Conservation (phyloP, 2,113 vertebrate species). For the Parotia lawesii region DNA sequence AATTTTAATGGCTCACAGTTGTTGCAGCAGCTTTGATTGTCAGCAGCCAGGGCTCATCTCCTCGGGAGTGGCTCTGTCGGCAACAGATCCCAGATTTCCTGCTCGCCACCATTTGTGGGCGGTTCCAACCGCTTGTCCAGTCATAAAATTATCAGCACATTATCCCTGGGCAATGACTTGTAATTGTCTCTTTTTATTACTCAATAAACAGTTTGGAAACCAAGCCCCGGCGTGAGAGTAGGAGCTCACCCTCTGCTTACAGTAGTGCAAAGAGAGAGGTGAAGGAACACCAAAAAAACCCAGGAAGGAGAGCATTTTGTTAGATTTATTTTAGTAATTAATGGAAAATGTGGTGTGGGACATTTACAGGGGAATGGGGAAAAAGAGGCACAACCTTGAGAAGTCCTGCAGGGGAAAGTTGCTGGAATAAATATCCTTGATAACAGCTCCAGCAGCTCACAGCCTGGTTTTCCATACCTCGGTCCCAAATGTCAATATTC, state of each 20-base stretch:
- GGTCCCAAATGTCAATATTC: background rate
- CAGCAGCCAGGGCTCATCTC: constrained; percentile 18
- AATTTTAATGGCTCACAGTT: background rate
- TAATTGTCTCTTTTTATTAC: constrained; percentile 71
- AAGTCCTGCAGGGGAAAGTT: background rate
- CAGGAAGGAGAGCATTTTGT: background rate
- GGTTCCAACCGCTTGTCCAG: constrained; percentile 51
- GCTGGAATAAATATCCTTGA: background rate
- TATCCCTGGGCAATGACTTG: constrained; percentile 65
- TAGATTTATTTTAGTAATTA: background rate
- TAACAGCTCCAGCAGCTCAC: background rate
- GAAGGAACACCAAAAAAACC: background rate
- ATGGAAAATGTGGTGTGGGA: background rate
- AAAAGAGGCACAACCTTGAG: background rate
- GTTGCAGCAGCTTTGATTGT: background rate
- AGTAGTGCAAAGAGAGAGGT: background rate
- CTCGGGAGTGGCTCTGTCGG: constrained; percentile 20
- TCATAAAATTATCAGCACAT: constrained; percentile 69
- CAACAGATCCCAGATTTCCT: constrained; percentile 18
- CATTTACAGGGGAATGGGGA: background rate
- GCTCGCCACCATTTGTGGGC: constrained; percentile 53
- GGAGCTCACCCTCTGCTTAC: constrained; percentile 43
- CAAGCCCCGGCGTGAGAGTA: constrained; percentile 53
- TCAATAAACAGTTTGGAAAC: constrained; percentile 71
- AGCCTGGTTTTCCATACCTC: background rate